Percentiles rank a stretch among this genome's conserved stretches.
Conservation (phyloP, 2,797 vertebrate species). For the Monodelphis domestica region DNA sequence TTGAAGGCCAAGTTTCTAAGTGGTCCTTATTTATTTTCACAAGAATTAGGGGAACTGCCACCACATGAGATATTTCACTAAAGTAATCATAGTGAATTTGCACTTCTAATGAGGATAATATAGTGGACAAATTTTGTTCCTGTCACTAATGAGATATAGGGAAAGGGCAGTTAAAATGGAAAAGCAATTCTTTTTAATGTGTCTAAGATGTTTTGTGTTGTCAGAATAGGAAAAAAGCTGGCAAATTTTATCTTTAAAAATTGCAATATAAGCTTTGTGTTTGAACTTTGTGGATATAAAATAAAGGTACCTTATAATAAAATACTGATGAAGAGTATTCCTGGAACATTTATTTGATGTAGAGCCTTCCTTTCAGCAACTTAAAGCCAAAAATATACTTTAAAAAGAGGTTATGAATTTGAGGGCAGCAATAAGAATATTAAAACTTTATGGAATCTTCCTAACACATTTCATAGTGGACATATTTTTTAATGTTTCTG, state of each 20-base stretch:
- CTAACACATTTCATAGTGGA: background rate
- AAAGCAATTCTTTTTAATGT: background rate
- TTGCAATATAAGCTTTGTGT: background rate
- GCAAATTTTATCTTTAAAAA: background rate
- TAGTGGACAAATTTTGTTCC: background rate
- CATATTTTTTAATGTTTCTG: constrained; percentile 8
- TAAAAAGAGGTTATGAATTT: constrained; percentile 38
- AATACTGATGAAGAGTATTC: constrained; percentile 8
- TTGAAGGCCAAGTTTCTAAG: background rate
- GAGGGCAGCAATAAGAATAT: constrained; percentile 38
- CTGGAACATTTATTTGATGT: background rate
- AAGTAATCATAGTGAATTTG: background rate
- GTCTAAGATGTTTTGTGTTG: background rate
- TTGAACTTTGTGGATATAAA: background rate
- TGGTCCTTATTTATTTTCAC: background rate
- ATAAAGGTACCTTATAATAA: constrained; percentile 11
- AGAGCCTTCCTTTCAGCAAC: background rate
- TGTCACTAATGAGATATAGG: background rate
- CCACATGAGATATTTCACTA: background rate
- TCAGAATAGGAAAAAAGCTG: background rate
- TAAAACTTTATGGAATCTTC: constrained; percentile 18
- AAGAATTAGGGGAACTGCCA: background rate
- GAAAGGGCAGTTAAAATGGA: background rate
- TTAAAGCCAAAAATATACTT: constrained; percentile 20
- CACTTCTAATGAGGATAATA: background rate